Evolutionary conservation across 2,888 invertebrate genomes (phyloP), one percentile per base, ranked within the genome.

Genomic region (Unio delphinus): DNA sequence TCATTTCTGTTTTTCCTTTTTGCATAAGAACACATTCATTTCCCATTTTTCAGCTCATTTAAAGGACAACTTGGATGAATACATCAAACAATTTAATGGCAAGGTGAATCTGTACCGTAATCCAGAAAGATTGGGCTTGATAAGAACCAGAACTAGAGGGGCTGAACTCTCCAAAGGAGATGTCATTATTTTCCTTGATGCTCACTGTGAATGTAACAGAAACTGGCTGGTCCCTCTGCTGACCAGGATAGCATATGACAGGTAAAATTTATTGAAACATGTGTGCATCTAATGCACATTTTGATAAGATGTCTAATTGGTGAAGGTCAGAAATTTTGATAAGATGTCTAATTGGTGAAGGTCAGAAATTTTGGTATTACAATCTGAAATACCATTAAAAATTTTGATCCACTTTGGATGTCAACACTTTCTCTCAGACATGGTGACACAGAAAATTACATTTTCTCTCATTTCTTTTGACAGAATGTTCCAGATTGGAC

Each of bases 191-290:
- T 99, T 97, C 90, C 92, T 99, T 4, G 99, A 99, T 91, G 99
- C 99, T 54, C 99, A 99, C 89, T 99, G 99, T 90, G 99, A 99
- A 74, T 89, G 90, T 72, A 98, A 98, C 89, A 91, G 93, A 0
- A 99, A 99, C 91, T 99, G 99, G 99, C 91, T 99, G 55, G 97
- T 97, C 0, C 99, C 99, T 0, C 92, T 99, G 17, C 91, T 99
- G 56, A 96, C 98, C 0, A 97, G 99, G 5, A 99, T 99, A 82
- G 95, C 95, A 88, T 92, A 94, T 65, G 95, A 98, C 86, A 92
- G 92, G 91, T 91, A 73, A 61, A 54, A 26, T 26, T 18, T 59
- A 26, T 59, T 59, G 28, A 2, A 59, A 59, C 23, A 28, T 59
- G 2, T 18, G 28, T 34, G 34, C 5, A 34, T 34, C 34, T 6